Base-by-base conservation (phyloP, 2,113 vertebrate species). In the Gopherus evgoodei region DNA sequence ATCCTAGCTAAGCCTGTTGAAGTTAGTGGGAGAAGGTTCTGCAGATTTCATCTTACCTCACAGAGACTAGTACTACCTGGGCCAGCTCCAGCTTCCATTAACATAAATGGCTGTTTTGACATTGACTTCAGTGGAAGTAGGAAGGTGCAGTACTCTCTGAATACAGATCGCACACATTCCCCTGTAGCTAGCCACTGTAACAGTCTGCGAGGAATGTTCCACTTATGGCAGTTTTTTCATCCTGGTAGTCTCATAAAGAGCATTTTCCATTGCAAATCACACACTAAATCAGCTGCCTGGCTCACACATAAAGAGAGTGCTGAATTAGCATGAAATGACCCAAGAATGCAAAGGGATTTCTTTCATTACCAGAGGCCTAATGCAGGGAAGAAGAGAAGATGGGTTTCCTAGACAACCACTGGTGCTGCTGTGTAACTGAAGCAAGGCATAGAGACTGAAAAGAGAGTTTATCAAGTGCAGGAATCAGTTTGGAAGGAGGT, bases 381-480 rank as follows among this genome's bases (percentile, higher is more conserved):
- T 95, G 92, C 95, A 91, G 1, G 0, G 89, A 93, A 92, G 91
- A 92, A 80, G 80, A 90, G 69, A 80, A 80, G 90, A 85, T 78
- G 82, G 0, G 94, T 98, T 97, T 97, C 96, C 96, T 69, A 91
- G 97, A 96, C 96, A 96, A 97, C 96, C 91, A 87, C 83, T 6
- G 11, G 54, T 69, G 84, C 89, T 81, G 13, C 19, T 83, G 38
- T 56, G 76, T 49, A 72, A 90, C 76, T 88, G 93, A 85, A 83
- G 87, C 83, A 69, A 95, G 62, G 90, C 69, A 69, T n/a, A 90
- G 88, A 92, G 87, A 82, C 87, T 94, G 89, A 69, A 86, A 94
- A 88, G 53, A 62, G 90, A 92, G 57, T 93, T 93, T 47, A 21
- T 52, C 56, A 88, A 83, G 75, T 81, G 91, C 21, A 90, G 81